Conservation (phyloP, 2,113 vertebrate species). For the Corvus hawaiiensis region DNA sequence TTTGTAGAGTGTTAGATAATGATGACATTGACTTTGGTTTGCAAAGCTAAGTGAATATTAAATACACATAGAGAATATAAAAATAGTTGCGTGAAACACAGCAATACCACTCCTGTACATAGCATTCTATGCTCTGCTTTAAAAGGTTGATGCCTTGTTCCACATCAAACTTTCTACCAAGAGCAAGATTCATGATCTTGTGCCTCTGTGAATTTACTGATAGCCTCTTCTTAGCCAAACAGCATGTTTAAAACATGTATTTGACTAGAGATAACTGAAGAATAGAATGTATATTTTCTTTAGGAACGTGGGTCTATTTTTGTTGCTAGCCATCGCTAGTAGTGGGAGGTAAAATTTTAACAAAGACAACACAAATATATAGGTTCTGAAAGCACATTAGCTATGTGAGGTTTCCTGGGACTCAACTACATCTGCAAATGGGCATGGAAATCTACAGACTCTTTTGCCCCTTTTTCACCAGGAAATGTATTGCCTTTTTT, state of each 20-base stretch:
- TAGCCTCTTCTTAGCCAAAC: background rate
- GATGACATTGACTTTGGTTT: background rate
- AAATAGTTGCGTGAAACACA: background rate
- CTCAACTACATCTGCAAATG: background rate
- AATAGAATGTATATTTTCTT: background rate
- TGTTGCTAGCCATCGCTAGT: background rate
- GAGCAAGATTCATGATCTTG: background rate
- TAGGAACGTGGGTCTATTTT: background rate
- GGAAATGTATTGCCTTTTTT: background rate
- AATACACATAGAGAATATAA: background rate
- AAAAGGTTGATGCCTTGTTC: background rate
- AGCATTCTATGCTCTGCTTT: background rate
- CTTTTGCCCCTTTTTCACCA: background rate
- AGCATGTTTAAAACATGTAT: background rate
- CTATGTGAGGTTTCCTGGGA: background rate
- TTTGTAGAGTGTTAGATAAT: background rate
- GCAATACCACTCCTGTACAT: background rate
- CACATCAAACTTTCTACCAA: background rate
- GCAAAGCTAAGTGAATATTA: conserved; percentile 5
- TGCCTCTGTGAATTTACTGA: background rate
- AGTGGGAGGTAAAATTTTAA: background rate
- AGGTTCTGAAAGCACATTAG: background rate
- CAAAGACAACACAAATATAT: background rate
- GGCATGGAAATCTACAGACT: background rate
- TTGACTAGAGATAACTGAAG: background rate